A percentile compares a stretch with the other conserved stretches of the same genome.
These are phyloP conservation scores for Scaptomyza parva DNA, from an alignment of 2,888 invertebrate species.

Conservation along the genomic window DNA sequence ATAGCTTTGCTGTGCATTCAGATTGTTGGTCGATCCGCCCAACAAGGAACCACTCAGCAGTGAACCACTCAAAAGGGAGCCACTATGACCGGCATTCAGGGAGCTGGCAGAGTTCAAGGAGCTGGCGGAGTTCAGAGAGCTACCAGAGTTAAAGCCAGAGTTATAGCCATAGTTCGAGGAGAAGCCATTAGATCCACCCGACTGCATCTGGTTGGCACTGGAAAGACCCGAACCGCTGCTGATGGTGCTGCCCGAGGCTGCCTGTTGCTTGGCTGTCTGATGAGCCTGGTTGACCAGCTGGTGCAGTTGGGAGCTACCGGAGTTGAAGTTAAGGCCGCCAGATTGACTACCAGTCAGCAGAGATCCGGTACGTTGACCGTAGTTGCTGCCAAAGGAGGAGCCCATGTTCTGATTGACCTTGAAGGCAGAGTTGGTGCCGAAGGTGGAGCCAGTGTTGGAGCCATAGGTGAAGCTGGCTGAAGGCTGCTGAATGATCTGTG, in stretches of 20 bases:
- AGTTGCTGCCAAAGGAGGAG: conserved; percentile 34
- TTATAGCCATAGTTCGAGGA: conserved; percentile 50
- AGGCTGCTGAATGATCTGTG: conserved; percentile 60
- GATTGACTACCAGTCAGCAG: conserved; percentile 6
- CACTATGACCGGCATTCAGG: conserved; percentile 45
- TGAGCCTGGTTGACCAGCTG: conserved; percentile 82
- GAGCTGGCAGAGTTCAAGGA: conserved; percentile 54
- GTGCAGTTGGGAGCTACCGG: conserved; percentile 61
- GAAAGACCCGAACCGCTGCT: conserved; percentile 53
- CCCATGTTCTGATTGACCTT: conserved; percentile 53
- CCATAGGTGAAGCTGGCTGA: conserved; percentile 39
- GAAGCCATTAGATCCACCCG: conserved; percentile 49
- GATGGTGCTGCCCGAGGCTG: conserved; percentile 55
- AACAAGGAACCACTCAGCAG: conserved; percentile 46
- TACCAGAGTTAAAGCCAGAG: too few species aligned
- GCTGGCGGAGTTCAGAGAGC: conserved; percentile 55
- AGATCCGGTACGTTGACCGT: conserved; percentile 43
- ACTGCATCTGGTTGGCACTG: conserved; percentile 64
- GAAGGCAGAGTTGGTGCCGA: conserved; percentile 62
- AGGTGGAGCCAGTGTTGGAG: conserved; percentile 40
- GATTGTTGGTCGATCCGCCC: conserved; percentile 23
- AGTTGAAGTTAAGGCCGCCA: conserved; percentile 24
- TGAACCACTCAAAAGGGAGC: conserved; percentile 49
- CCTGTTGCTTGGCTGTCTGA: conserved; percentile 81
- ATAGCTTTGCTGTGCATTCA: conserved; percentile 43